These are phyloP conservation scores for Nipponacmea schrenckii DNA, from an alignment of 2,888 invertebrate species.

Conservation along the genomic window DNA sequence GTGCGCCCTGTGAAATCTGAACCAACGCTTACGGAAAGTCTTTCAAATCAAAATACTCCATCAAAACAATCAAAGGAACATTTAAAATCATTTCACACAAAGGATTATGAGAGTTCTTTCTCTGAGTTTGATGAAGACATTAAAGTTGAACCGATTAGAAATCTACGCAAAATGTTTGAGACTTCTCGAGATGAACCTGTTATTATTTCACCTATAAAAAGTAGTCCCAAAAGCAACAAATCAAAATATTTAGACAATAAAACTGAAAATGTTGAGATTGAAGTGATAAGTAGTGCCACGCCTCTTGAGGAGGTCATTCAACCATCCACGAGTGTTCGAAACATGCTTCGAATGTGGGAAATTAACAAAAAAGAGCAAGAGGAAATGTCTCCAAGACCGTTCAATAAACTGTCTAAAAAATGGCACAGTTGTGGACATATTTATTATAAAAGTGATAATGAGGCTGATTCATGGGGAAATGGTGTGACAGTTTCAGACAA, in stretches of 20 bases:
- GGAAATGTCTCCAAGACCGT: not conserved
- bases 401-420: not conserved
- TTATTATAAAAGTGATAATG: not conserved
- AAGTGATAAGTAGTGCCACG: not conserved
- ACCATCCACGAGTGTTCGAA: not conserved
- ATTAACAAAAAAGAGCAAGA: not conserved
- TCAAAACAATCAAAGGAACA: too few species aligned
- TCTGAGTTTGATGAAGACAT: not conserved
- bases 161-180: slow-evolving; percentile 1
- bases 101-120: not conserved
- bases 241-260: not conserved
- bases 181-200: not conserved
- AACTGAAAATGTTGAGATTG: not conserved
- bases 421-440: slow-evolving; percentile 7
- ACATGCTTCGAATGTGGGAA: not conserved
- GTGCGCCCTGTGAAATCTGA: too few species aligned
- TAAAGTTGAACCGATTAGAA: not conserved
- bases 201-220: not conserved
- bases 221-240: not conserved
- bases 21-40: too few species aligned
- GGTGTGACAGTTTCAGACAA: not conserved
- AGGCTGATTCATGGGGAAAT: not conserved
- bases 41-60: too few species aligned
- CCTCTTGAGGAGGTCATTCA: not conserved
- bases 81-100: too few species aligned